These are phyloP conservation scores for Haliclona indistincta DNA, from an alignment of 37 sponge, comb jelly and placozoan genomes.

Conservation along the genomic window DNA sequence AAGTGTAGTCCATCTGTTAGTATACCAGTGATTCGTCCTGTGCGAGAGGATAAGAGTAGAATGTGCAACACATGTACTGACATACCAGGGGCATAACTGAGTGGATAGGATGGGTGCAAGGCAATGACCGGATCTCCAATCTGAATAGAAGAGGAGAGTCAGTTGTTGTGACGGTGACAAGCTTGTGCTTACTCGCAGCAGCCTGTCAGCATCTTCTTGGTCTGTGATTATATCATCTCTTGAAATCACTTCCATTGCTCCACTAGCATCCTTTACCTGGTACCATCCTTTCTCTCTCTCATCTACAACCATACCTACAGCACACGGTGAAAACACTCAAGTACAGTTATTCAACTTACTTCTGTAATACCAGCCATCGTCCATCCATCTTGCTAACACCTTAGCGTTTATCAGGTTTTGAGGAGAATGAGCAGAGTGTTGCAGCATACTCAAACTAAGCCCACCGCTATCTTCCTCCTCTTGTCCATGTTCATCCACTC, in stretches of 20 bases:
- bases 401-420: not conserved
- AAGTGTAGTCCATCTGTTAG: conserved; percentile 18
- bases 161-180: not conserved
- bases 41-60: not conserved
- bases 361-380: conserved; percentile 74
- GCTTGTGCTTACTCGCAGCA: not conserved
- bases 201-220: conserved; percentile 21
- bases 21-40: conserved; percentile 26
- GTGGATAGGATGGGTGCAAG: conserved; percentile 39
- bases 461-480: too few relatives aligned
- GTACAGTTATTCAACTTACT: not conserved
- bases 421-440: not conserved
- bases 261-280: conserved; percentile 37
- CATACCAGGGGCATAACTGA: conserved; percentile 62
- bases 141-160: not conserved
- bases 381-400: conserved; percentile 68
- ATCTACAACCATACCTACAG: not conserved
- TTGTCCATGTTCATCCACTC: not conserved
- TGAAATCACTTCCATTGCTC: conserved; percentile 30
- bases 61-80: not conserved
- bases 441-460: too few relatives aligned
- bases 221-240: conserved; percentile 55
- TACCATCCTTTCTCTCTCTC: not conserved
- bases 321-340: not conserved
- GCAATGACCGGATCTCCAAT: conserved; percentile 46